Evolutionary conservation across 2,797 vertebrate genomes (phyloP).

Genomic region (Ctenochaetus hawaiiensis): DNA sequence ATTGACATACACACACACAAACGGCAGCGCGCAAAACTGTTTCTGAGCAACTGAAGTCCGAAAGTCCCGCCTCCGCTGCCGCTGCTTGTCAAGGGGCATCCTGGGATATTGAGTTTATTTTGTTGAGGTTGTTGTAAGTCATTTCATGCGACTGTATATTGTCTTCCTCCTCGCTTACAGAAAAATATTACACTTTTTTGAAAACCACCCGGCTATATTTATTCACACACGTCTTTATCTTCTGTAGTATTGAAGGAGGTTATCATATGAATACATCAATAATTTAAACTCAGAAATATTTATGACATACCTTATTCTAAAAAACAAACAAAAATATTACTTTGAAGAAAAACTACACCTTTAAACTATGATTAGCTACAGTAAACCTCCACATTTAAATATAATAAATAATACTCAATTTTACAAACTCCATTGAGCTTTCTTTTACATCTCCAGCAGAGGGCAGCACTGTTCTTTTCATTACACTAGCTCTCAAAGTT

Average conservation of each 20-base stretch:
- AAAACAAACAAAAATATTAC: too few species aligned
- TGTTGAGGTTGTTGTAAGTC: background rate
- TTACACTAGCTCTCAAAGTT: background rate
- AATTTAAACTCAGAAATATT: too few species aligned
- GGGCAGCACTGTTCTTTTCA: slow-evolving; percentile 54
- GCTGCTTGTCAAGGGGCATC: slow-evolving; percentile 45
- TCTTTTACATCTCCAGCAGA: slow-evolving; percentile 66
- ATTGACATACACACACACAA: background rate
- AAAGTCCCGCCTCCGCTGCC: slow-evolving; percentile 73
- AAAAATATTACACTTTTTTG: background rate
- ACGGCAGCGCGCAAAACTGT: slow-evolving; percentile 60
- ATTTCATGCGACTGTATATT: background rate
- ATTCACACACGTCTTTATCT: too few species aligned
- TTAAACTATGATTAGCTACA: too few species aligned
- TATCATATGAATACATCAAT: too few species aligned
- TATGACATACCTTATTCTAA: too few species aligned
- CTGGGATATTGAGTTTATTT: slow-evolving; percentile 71
- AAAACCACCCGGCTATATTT: too few species aligned
- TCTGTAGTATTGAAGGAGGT: too few species aligned
- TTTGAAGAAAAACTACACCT: too few species aligned
- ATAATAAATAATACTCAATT: too few species aligned
- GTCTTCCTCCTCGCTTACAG: too few species aligned
- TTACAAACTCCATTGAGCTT: background rate
- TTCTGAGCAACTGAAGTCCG: slow-evolving; percentile 62
- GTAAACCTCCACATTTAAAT: too few species aligned